These are phyloP conservation scores for Portevinia maculata DNA, from an alignment of 2,888 invertebrate genomes.

Conservation along the genomic window DNA sequence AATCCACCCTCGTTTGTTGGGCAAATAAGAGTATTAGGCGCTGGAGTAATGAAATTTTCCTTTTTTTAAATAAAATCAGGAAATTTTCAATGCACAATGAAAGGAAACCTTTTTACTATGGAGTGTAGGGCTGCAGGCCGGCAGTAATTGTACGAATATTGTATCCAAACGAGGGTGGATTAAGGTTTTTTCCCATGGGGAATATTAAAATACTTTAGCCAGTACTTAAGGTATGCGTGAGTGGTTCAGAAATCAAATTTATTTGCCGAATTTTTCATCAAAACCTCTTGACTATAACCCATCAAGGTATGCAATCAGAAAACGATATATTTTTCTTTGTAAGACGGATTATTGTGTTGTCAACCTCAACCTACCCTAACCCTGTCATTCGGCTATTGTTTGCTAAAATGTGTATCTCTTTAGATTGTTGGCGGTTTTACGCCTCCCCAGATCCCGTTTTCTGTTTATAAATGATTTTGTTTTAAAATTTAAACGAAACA, in stretches of 20 bases:
- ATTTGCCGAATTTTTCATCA: neutral
- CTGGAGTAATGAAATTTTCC: conserved; percentile 68
- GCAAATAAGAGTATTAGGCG: neutral
- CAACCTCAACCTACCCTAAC: conserved; percentile 57
- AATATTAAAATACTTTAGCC: conserved; percentile 51
- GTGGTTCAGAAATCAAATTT: neutral
- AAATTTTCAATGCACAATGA: conserved; percentile 63
- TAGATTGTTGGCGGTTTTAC: conserved; percentile 33
- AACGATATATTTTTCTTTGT: conserved; percentile 32
- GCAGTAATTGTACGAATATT: conserved; percentile 22
- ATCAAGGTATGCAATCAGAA: conserved; percentile 46
- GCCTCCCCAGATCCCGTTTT: conserved; percentile 21
- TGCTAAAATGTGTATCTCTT: conserved; percentile 10
- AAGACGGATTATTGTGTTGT: conserved; percentile 5
- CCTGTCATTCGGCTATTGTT: conserved; percentile 1
- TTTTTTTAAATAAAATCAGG: conserved; percentile 54
- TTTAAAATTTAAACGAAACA: conserved; percentile 59
- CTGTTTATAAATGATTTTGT: conserved; percentile 55
- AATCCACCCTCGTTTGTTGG: conserved; percentile 52
- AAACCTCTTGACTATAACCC: neutral
- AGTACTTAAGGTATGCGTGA: conserved; percentile 39
- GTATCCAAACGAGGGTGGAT: conserved; percentile 50
- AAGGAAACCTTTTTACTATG: conserved; percentile 30
- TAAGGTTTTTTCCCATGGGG: conserved; percentile 52
- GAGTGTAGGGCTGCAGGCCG: conserved; percentile 33